Evolutionary conservation across 2,113 vertebrate species (phyloP).

Genomic region (Aleadryas rufinucha): DNA sequence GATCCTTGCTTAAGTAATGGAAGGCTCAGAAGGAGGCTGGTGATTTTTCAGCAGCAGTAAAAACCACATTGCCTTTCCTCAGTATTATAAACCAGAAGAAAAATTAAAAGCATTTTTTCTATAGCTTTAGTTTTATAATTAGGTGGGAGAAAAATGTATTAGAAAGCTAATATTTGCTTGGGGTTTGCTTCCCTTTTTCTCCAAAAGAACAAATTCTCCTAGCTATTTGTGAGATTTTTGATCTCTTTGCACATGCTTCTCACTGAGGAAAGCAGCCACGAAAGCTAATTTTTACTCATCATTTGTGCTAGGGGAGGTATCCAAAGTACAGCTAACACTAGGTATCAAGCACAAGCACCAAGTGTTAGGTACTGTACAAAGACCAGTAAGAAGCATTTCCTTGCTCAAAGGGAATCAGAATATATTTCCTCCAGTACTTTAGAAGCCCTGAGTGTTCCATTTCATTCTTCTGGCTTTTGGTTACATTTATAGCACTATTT

Average conservation of each 20-base stretch:
- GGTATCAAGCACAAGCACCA: not conserved
- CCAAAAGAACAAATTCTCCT: not conserved
- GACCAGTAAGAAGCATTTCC: not conserved
- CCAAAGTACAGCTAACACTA: not conserved
- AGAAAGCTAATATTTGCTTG: slow-evolving; percentile 10
- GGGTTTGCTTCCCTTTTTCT: not conserved
- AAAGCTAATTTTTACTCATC: not conserved
- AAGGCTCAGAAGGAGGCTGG: not conserved
- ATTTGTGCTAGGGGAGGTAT: not conserved
- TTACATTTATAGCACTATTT: not conserved
- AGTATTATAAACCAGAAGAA: not conserved
- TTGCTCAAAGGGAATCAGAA: not conserved
- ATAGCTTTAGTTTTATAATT: not conserved
- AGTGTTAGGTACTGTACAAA: not conserved
- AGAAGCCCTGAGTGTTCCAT: not conserved
- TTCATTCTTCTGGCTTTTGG: not conserved
- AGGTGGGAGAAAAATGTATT: not conserved
- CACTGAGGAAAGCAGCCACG: not conserved
- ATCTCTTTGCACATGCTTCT: not conserved
- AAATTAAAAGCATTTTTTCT: slow-evolving; percentile 18
- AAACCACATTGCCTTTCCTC: not conserved
- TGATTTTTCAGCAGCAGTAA: not conserved
- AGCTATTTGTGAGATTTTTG: not conserved
- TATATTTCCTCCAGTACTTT: not conserved
- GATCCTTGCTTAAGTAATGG: not conserved